Base-by-base conservation (phyloP, 2,797 vertebrate genomes). In the Rhodeus uyekii region DNA sequence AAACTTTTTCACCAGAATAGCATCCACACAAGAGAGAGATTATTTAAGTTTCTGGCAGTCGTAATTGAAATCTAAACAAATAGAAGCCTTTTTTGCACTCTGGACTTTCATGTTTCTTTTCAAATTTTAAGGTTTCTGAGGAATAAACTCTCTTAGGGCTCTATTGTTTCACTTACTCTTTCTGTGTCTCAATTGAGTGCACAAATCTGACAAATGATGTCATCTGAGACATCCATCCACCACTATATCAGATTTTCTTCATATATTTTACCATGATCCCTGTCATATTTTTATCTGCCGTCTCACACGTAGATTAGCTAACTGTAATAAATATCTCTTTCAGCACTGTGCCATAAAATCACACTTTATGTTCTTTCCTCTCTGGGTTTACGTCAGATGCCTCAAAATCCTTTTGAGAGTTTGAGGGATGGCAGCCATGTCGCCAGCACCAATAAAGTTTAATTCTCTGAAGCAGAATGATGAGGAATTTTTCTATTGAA, bases 381-480 rank as follows among this genome's bases (percentile, higher is more conserved):
- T 86, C 73, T 0, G 16, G 3, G 79, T 74, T 90, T 87, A 91
- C 80, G 82, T 93, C 90, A 90, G 77, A 36, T 79, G 78, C 84
- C 76, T 65, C 80, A 88, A 78, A 89, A 89, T 89, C 87, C 85
- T 81, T 89, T 89, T 90, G 80, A 88, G 87, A 88, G 80, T 71
- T 39, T 48, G 61, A 44, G 80, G 86, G 46, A 83, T 81, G 72
- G 86, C 32, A 75, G 83, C 68, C 65, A 71, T 48, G 80, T 76
- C 72, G 74, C 87, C 85, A 83, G 79, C 10, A 18, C 78, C 89
- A 83, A 88, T 91, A 91, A 91, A 93, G 55, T 89, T 88, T 87
- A 88, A 91, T 92, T 83, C 58, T 81, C 76, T 86, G 24, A 85
- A 85, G 83, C 53, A 60, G 83, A 83, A 76, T 12, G 24, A 82